These are phyloP conservation scores for Ceraclea dissimilis DNA, from an alignment of 2,888 invertebrate species.

Conservation along the genomic window DNA sequence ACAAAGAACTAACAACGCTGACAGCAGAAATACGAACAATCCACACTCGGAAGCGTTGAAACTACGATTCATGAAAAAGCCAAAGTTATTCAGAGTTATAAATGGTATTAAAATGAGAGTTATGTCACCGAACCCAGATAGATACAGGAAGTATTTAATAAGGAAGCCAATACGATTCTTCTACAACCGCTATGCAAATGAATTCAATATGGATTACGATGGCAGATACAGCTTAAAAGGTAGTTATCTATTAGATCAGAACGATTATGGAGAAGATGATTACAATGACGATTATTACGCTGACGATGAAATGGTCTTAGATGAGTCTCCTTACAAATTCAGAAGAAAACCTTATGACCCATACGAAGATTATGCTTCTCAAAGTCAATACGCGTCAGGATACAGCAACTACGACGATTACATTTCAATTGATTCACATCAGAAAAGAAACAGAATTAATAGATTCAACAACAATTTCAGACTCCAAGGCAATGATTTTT, in stretches of 20 bases:
- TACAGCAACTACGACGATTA: conserved; percentile 16
- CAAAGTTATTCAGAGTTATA: conserved; percentile 20
- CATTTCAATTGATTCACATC: conserved; percentile 4
- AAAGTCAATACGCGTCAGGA: conserved; percentile 18
- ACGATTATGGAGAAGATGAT: conserved; percentile 18
- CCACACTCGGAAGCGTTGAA: conserved; percentile 23
- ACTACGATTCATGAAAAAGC: conserved; percentile 11
- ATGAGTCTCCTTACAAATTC: background rate
- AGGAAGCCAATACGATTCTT: conserved; percentile 19
- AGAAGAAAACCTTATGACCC: background rate
- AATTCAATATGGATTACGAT: conserved; percentile 14
- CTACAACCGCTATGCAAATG: conserved; percentile 1
- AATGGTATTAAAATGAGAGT: conserved; percentile 22
- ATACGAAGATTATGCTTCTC: background rate
- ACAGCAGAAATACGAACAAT: background rate
- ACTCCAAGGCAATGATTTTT: background rate
- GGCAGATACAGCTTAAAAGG: background rate
- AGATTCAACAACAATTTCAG: background rate
- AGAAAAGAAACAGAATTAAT: conserved; percentile 5
- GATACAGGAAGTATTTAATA: conserved; percentile 18
- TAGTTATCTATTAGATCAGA: background rate
- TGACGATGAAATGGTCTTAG: background rate
- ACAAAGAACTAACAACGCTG: background rate
- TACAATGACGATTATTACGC: conserved; percentile 18
- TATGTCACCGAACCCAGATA: conserved; percentile 11